These are phyloP conservation scores for Diadumene lineata DNA, from an alignment of 92 coral and sea anemone species.

Conservation along the genomic window DNA sequence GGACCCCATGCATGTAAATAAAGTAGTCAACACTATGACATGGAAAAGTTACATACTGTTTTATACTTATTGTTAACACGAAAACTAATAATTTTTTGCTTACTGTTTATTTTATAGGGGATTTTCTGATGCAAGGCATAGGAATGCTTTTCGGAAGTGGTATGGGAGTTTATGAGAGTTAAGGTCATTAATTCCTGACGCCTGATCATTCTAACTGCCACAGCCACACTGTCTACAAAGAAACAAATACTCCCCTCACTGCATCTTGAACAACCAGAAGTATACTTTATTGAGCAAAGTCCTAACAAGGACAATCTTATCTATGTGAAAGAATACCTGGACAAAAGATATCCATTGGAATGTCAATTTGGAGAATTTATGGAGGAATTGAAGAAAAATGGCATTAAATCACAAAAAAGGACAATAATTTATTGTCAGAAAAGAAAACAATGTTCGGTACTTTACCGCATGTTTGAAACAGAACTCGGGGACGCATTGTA, in stretches of 20 bases:
- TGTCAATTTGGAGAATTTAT: slow-evolving; percentile 49
- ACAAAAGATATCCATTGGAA: slow-evolving; percentile 60
- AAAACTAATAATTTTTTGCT: background rate
- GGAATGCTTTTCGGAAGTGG: background rate
- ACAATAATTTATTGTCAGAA: slow-evolving; percentile 75
- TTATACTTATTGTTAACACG: background rate
- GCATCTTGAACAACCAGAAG: slow-evolving; percentile 2
- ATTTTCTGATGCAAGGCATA: background rate
- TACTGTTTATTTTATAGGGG: background rate
- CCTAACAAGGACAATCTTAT: slow-evolving; percentile 45
- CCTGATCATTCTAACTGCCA: slow-evolving; percentile 41
- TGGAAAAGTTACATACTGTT: background rate
- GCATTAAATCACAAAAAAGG: slow-evolving; percentile 36
- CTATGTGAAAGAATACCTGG: slow-evolving; percentile 54
- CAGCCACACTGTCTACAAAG: slow-evolving; percentile 34
- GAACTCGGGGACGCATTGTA: slow-evolving; percentile 39
- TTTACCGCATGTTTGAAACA: slow-evolving; percentile 55
- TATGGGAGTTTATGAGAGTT: slow-evolving; percentile 34
- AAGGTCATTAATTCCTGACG: slow-evolving; percentile 37
- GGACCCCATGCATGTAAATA: no score
- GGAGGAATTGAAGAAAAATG: slow-evolving; percentile 42
- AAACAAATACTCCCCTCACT: background rate
- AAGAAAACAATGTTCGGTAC: slow-evolving; percentile 63
- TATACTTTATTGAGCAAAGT: slow-evolving; percentile 20
- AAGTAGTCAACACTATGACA: no score